A percentile compares a stretch with the other conserved stretches of the same genome.
phyloP scores from a whole-genome alignment of 2,888 invertebrate species.

The Beris morrisii region DNA sequence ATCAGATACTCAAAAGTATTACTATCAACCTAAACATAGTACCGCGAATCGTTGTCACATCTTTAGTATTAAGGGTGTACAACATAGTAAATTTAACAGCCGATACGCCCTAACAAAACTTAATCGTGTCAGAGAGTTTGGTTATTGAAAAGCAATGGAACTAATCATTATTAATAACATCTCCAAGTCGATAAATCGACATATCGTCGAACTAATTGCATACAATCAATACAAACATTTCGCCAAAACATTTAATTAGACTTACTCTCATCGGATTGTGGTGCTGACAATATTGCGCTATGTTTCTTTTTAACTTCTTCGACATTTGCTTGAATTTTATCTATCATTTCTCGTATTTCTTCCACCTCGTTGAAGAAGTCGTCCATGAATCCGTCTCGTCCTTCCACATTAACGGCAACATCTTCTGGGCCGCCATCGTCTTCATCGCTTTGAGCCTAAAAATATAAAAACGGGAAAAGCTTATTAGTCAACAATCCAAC shows the following conservation, averaged over 20 bases:
- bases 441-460: slow-evolving; percentile 95
- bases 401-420: slow-evolving; percentile 93
- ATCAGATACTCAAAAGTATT: no score
- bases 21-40: no score
- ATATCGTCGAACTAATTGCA: no score
- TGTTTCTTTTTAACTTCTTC: slow-evolving; percentile 99
- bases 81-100: no score
- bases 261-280: slow-evolving; percentile 98
- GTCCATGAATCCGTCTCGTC: slow-evolving; percentile 95
- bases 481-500: slow-evolving; percentile 15
- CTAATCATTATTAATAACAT: no score
- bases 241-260: slow-evolving; percentile 42
- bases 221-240: no score
- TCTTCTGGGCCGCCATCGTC: slow-evolving; percentile 95
- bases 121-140: no score
- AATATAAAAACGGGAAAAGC: slow-evolving; percentile 39
- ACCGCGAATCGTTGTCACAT: no score
- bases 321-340: slow-evolving; percentile 98
- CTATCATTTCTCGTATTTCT: slow-evolving; percentile 99
- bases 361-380: slow-evolving; percentile 99
- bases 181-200: no score
- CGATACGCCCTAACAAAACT: no score
- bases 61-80: no score
- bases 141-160: no score
- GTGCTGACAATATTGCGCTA: slow-evolving; percentile 97